A percentile compares a stretch with the other conserved stretches of the same genome.
Evolutionary conservation across 2,797 vertebrate species (phyloP).

Genomic region (Ammospiza maritima): DNA sequence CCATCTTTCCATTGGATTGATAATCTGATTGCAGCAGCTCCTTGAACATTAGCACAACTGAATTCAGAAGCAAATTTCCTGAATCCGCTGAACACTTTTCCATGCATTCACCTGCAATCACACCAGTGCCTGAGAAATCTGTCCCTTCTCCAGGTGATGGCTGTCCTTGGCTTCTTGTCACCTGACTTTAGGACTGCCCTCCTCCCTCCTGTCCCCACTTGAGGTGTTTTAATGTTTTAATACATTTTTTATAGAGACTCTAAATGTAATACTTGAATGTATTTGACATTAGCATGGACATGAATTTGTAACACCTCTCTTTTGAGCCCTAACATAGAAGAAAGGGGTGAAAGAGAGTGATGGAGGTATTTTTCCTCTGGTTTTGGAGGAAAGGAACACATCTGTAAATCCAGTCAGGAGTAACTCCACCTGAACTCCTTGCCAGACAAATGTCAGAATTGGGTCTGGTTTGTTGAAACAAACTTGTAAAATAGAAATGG

Average conservation of each 20-base stretch:
- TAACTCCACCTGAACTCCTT: background rate
- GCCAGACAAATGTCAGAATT: background rate
- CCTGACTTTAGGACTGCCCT: background rate
- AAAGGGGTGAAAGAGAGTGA: background rate
- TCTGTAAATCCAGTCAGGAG: background rate
- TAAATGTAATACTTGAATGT: background rate
- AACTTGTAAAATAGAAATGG: background rate
- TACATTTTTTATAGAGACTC: background rate
- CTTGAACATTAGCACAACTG: background rate
- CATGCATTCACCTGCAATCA: background rate
- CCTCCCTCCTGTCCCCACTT: background rate
- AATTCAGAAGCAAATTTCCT: background rate
- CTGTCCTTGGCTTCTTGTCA: background rate
- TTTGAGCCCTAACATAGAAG: background rate
- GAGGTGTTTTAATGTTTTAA: background rate
- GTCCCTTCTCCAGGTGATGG: background rate
- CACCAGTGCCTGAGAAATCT: background rate
- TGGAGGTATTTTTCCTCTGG: background rate
- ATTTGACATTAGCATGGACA: background rate
- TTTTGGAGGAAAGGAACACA: background rate
- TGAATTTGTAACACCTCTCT: background rate
- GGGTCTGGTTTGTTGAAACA: background rate
- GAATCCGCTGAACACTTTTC: background rate
- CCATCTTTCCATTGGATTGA: background rate
- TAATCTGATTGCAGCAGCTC: background rate